These are phyloP conservation scores for Lathronympha strigana DNA, from an alignment of 2,888 invertebrate genomes.

Conservation along the genomic window DNA sequence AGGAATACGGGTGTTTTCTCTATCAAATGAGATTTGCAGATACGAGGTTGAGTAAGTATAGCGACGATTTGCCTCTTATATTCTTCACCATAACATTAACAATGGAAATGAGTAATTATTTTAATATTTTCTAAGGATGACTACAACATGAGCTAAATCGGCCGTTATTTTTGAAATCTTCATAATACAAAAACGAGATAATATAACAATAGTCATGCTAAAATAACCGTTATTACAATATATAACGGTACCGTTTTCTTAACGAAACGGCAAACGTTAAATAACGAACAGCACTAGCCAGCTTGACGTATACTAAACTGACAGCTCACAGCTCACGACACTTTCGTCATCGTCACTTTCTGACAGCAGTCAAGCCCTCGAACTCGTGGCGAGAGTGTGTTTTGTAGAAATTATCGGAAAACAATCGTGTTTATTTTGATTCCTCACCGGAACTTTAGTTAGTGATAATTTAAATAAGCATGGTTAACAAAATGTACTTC, in stretches of 20 bases:
- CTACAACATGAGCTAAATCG: too few species aligned
- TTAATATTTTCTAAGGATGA: too few species aligned
- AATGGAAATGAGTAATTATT: too few species aligned
- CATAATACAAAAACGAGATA: too few species aligned
- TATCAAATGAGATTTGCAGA: too few species aligned
- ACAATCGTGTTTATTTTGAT: conserved; percentile 40
- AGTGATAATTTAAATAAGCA: conserved; percentile 45
- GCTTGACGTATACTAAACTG: conserved; percentile 8
- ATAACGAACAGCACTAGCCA: conserved; percentile 20
- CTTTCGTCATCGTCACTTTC: too few species aligned
- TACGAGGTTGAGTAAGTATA: too few species aligned
- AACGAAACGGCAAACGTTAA: neutral
- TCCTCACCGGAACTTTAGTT: conserved; percentile 43
- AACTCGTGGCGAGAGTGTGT: conserved; percentile 23
- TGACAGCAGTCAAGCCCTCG: conserved; percentile 20
- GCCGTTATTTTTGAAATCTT: too few species aligned
- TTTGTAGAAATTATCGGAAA: conserved; percentile 33
- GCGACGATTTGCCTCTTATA: too few species aligned
- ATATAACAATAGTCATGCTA: too few species aligned
- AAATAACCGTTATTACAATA: conserved; percentile 1
- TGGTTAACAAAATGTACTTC: conserved; percentile 62
- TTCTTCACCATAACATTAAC: too few species aligned
- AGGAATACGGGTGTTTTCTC: too few species aligned
- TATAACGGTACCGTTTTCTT: neutral
- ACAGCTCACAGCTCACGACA: conserved; percentile 5